A percentile compares a stretch with the other conserved stretches of the same genome.
Evolutionary conservation across 2,888 invertebrate genomes (phyloP).

Genomic region (Scaptomyza cyrtandrae): DNA sequence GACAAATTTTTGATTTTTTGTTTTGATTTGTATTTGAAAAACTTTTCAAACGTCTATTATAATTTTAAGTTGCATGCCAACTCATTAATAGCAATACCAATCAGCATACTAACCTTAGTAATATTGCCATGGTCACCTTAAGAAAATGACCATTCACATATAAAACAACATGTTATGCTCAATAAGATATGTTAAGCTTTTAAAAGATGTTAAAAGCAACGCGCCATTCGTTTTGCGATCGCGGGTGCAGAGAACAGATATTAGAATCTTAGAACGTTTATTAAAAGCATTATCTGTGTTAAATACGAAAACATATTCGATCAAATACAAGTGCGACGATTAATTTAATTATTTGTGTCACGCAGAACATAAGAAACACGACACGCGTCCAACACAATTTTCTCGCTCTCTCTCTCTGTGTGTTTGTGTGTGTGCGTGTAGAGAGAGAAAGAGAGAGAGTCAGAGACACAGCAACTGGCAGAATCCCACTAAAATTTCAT

Average conservation of each 20-base stretch:
- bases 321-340: neutral
- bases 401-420: neutral
- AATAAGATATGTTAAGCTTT: neutral
- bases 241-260: too few relatives aligned
- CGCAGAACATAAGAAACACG: neutral
- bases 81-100: too few relatives aligned
- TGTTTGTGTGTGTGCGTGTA: neutral
- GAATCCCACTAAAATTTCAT: constrained; percentile 62
- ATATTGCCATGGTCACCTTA: neutral
- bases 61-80: too few relatives aligned
- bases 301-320: neutral
- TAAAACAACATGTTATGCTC: neutral
- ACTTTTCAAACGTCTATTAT: too few relatives aligned
- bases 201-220: neutral
- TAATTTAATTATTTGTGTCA: neutral
- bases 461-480: constrained; percentile 24
- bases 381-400: constrained; percentile 7
- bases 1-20: neutral
- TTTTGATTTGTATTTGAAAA: too few relatives aligned
- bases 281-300: neutral
- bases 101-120: too few relatives aligned
- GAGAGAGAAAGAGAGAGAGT: neutral
- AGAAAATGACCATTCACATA: neutral
- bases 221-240: too few relatives aligned
- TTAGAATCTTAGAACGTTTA: neutral